Evolutionary conservation across 2,888 invertebrate species (phyloP).

Genomic region (Tachina fera): DNA sequence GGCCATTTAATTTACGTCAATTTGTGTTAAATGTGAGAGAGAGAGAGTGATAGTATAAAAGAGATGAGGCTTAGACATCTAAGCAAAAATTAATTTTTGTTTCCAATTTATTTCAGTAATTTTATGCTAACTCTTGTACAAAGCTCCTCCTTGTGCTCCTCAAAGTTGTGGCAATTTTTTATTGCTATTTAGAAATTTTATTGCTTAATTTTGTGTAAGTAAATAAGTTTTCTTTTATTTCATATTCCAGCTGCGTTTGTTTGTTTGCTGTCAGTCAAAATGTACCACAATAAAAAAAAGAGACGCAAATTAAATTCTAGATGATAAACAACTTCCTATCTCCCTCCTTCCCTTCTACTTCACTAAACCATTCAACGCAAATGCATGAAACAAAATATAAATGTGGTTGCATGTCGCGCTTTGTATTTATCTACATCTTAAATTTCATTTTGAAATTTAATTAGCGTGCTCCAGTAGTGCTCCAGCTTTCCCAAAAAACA

Average conservation of each 20-base stretch:
- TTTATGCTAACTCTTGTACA: neutral
- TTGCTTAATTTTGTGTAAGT: constrained; percentile 1
- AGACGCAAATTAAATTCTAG: constrained; percentile 11
- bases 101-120: neutral
- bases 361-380: neutral
- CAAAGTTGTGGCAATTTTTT: neutral
- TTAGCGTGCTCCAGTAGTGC: neutral
- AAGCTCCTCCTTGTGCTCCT: neutral
- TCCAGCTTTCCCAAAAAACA: neutral
- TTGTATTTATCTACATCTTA: constrained; percentile 1
- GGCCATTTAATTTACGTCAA: no score
- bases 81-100: neutral
- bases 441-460: constrained; percentile 49
- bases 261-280: constrained; percentile 36
- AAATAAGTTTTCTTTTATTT: constrained; percentile 31
- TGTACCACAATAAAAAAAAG: neutral
- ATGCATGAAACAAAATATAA: constrained; percentile 12
- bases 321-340: neutral
- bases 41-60: no score
- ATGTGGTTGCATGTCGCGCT: neutral
- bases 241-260: constrained; percentile 10
- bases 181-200: neutral
- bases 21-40: no score
- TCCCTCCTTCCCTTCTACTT: no score
- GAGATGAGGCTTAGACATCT: no score